Base-by-base conservation (phyloP, 2,797 vertebrate species). In the Mus caroli region DNA sequence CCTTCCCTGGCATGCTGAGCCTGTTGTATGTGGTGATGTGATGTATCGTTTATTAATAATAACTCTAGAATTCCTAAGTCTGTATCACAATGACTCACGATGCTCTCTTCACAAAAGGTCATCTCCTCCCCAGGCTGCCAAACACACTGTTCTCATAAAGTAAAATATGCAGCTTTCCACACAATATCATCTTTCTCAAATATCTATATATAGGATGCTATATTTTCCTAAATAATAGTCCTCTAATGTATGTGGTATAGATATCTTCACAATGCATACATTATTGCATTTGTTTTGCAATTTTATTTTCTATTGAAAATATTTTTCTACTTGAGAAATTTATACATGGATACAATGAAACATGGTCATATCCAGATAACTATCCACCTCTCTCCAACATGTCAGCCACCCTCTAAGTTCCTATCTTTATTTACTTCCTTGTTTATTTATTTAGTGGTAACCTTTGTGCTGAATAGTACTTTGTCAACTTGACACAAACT, bases 41-140 rank as follows among this genome's bases (percentile, higher is more conserved):
- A 34, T 56, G 5, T 58, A 34, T 3, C 54, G 14, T 91, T 94
- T 88, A 91, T 94, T 92, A 83, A 91, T 56, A 73, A 50, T 75
- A 83, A 91, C 37, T 85, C 22, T 1, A 54, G 26, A 73, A 82
- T 94, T 82, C 71, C 31, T 73, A 24, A 79, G 34, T 76, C 67
- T 67, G 46, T 80, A 54, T 92, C 62, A 88, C 64, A 88, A 17
- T 62, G 71, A 46, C n/a, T 91, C 52, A 43, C 6, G 0, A 22
- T 2, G 20, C 46, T 92, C 85, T 94, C 54, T 86, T 82, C 73
- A 31, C 34, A 28, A 46, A 73, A 60, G 37, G 37, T 12, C 43
- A 54, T 86, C 75, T 75, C 77, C 88, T 69, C 60, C 76, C n/a
- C 19, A 78, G n/a, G 75, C 13, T 77, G 60, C 3, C 80, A 95